A percentile compares a stretch with the other conserved stretches of the same genome.
phyloP scores from a whole-genome alignment of 2,113 vertebrate species.

The Neoarius graeffei region DNA sequence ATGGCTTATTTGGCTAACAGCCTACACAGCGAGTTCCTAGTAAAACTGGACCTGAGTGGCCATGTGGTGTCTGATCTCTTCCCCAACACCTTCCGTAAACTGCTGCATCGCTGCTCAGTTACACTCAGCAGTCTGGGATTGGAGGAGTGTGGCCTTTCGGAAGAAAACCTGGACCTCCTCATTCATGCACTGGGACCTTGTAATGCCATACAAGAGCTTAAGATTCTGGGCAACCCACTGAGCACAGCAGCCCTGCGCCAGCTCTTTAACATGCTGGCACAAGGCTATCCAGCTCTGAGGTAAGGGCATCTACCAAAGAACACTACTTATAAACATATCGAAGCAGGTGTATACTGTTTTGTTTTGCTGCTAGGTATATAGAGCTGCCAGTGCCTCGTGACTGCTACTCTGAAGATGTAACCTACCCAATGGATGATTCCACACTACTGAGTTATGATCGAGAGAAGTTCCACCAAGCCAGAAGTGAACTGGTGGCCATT shows the following conservation, averaged over 20 bases:
- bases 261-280: conserved; percentile 76
- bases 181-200: conserved; percentile 76
- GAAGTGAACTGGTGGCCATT: conserved; percentile 74
- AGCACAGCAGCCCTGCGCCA: conserved; percentile 70
- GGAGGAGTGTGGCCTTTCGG: conserved; percentile 87
- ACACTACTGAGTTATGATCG: conserved; percentile 76
- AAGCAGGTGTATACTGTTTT: background rate
- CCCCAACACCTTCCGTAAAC: conserved; percentile 80
- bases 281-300: conserved; percentile 74
- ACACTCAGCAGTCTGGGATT: conserved; percentile 77
- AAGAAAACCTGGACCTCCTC: conserved; percentile 77
- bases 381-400: conserved; percentile 90
- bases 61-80: conserved; percentile 78
- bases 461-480: conserved; percentile 75
- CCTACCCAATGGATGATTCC: conserved; percentile 84
- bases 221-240: conserved; percentile 88
- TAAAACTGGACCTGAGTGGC: conserved; percentile 87
- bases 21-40: conserved; percentile 79
- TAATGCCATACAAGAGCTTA: conserved; percentile 78
- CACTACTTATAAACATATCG: background rate
- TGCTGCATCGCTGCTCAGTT: conserved; percentile 79
- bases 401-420: conserved; percentile 80
- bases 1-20: conserved; percentile 90
- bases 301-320: conserved; percentile 38
- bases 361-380: conserved; percentile 61